These are phyloP conservation scores for Brienomyrus brachyistius DNA, from an alignment of 2,113 vertebrate genomes.

Conservation along the genomic window DNA sequence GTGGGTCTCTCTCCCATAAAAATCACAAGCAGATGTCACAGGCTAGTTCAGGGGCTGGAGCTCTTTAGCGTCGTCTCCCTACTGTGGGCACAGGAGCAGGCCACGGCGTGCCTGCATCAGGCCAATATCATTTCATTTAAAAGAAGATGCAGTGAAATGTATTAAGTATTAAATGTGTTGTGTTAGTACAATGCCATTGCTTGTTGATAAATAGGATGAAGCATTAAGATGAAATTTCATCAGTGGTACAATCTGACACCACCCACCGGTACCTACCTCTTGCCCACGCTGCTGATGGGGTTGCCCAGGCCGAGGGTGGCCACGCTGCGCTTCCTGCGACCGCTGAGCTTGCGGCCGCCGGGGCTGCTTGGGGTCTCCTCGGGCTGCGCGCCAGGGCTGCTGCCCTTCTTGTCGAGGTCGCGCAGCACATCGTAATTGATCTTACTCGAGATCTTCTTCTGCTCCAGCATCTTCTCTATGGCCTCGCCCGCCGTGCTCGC, in stretches of 20 bases:
- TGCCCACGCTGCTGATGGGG: slow-evolving; percentile 67
- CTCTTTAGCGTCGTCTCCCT: slow-evolving; percentile 10
- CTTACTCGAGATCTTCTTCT: slow-evolving; percentile 91
- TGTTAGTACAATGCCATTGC: neutral
- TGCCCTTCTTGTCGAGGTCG: slow-evolving; percentile 70
- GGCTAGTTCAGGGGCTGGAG: neutral
- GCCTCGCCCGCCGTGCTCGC: slow-evolving; percentile 90
- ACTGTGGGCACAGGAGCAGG: neutral
- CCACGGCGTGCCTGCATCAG: neutral
- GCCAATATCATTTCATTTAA: neutral
- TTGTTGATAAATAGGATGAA: neutral
- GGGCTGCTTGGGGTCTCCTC: slow-evolving; percentile 43
- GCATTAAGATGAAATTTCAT: neutral
- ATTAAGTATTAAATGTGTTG: neutral
- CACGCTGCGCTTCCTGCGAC: slow-evolving; percentile 49
- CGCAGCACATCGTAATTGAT: slow-evolving; percentile 96
- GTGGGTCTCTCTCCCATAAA: neutral
- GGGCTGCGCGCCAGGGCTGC: slow-evolving; percentile 41
- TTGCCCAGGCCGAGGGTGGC: slow-evolving; percentile 48
- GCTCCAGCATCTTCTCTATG: slow-evolving; percentile 95
- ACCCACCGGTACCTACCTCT: slow-evolving; percentile 65
- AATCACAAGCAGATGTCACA: slow-evolving; percentile 21
- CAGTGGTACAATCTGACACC: neutral
- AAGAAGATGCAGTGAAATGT: neutral
- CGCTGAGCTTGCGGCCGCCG: slow-evolving; percentile 52